A percentile compares a stretch with the other conserved stretches of the same genome.
Conservation (phyloP, 2,888 invertebrate genomes). For the Lasioglossum villosulum region DNA sequence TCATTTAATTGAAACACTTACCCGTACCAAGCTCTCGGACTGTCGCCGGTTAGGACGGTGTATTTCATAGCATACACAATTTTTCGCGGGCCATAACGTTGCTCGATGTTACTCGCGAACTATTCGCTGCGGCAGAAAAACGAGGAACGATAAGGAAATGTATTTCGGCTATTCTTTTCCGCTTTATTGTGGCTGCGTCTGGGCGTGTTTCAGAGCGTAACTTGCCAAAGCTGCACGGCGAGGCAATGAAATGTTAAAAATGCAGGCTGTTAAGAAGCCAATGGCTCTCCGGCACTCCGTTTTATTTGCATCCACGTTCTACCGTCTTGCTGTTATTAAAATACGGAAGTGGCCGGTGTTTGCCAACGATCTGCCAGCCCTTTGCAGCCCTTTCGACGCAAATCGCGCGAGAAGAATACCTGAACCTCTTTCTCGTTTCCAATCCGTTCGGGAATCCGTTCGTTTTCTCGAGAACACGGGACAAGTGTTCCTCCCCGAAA, state of each 20-base stretch:
- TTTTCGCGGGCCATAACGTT: conserved; percentile 49
- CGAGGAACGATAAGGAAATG: conserved; percentile 61
- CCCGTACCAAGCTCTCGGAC: conserved; percentile 26
- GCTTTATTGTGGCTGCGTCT: conserved; percentile 56
- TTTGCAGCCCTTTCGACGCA: not conserved
- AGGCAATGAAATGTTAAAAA: conserved; percentile 54
- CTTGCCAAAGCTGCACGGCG: conserved; percentile 26
- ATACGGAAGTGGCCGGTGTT: conserved; percentile 24
- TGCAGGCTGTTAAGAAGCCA: conserved; percentile 42
- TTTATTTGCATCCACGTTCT: conserved; percentile 40
- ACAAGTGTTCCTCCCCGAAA: not conserved
- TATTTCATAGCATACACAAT: conserved; percentile 30
- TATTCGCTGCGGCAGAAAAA: conserved; percentile 23
- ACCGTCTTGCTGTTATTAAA: conserved; percentile 29
- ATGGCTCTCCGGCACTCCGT: conserved; percentile 36
- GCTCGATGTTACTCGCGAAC: conserved; percentile 17
- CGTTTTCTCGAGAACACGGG: not conserved
- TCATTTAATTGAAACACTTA: conserved; percentile 67
- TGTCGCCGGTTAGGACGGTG: conserved; percentile 38
- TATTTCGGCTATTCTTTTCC: conserved; percentile 59
- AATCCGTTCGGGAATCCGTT: not conserved
- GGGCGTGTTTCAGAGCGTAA: conserved; percentile 29
- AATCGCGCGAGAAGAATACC: conserved; percentile 8
- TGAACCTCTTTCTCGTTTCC: conserved; percentile 14
- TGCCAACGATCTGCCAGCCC: conserved; percentile 15